Evolutionary conservation across 2,888 invertebrate species (phyloP), one percentile per base, ranked within the genome.

Genomic region (Drosophila pseudotakahashii): DNA sequence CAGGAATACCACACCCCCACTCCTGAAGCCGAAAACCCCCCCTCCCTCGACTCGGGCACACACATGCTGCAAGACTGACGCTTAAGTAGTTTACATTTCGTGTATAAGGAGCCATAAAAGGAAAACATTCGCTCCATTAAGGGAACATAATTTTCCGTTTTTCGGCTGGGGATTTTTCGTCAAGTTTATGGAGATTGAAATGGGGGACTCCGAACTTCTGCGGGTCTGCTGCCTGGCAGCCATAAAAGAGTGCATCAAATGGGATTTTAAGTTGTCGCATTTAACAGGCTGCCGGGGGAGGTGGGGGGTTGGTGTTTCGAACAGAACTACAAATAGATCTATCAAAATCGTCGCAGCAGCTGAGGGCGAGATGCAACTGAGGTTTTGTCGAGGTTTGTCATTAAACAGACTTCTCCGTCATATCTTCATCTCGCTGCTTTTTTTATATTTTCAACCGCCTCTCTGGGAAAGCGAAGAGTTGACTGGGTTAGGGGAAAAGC

Each of bases 31-130:
- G 14, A 2, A n/a, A 5, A 30, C 23, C 41, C 34, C 23, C 41
- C 26, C 37, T n/a, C n/a, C 19, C 10, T 36, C 32, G 50, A 60
- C 42, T 45, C 52, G 39, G 14, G 45, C 58, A 75, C 54, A 75
- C 54, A 60, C 68, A 62, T 57, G 73, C 50, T 58, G 73, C 59
- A 58, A 73, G 54, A 67, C 70, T 77, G 69, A 70, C 80, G 86
- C 81, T 90, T 89, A 89, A 90, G 90, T 89, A 90, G 91, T 90
- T 90, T 84, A 81, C 83, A 88, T 88, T 90, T 88, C 89, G 79
- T 80, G 80, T 79, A 78, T 74, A 76, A 73, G 72, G 78, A 59
- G 53, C 69, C 83, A 77, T 81, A 88, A 90, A 84, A 88, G 80
- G 88, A 88, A 79, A 83, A 87, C 81, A 82, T 86, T 83, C 76